Percentiles rank a stretch among this genome's conserved stretches.
phyloP scores from a whole-genome alignment of 2,113 vertebrate species.

The Thunnus maccoyii region DNA sequence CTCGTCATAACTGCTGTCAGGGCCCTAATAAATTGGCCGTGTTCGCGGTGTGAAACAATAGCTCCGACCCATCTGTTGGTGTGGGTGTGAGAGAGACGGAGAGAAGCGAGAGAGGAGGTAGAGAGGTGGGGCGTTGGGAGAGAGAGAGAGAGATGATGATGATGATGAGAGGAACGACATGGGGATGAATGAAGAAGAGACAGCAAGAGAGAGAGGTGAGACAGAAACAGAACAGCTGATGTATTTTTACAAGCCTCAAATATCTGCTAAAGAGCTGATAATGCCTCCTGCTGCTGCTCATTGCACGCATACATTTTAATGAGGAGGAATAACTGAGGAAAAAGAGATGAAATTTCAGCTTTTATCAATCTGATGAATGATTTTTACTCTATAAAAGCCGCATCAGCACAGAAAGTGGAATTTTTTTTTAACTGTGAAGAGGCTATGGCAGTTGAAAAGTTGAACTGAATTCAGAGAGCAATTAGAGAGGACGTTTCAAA shows the following conservation, averaged over 20 bases:
- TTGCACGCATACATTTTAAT: slow-evolving; percentile 4
- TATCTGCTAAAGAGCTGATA: slow-evolving; percentile 16
- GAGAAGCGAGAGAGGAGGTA: slow-evolving; percentile 4
- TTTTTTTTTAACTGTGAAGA: neutral
- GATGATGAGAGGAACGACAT: neutral
- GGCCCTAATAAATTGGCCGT: slow-evolving; percentile 28
- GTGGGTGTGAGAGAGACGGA: slow-evolving; percentile 60
- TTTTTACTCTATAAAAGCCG: neutral
- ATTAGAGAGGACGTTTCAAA: neutral
- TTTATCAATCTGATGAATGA: neutral
- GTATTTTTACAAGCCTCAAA: slow-evolving; percentile 34
- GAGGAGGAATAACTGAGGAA: neutral
- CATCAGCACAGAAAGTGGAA: slow-evolving; percentile 15
- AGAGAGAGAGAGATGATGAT: neutral
- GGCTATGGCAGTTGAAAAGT: neutral
- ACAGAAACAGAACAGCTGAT: slow-evolving; percentile 37
- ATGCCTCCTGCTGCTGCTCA: slow-evolving; percentile 6
- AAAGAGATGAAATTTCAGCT: neutral
- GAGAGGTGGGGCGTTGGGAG: slow-evolving; percentile 16
- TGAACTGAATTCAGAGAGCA: neutral
- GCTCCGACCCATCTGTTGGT: slow-evolving; percentile 54
- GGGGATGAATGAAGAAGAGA: slow-evolving; percentile 28
- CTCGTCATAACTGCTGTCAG: slow-evolving; percentile 36
- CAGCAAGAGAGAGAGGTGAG: slow-evolving; percentile 13
- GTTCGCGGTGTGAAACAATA: slow-evolving; percentile 55